Base-by-base conservation (phyloP, 2,113 vertebrate species). In the Cochlearius cochlearius region DNA sequence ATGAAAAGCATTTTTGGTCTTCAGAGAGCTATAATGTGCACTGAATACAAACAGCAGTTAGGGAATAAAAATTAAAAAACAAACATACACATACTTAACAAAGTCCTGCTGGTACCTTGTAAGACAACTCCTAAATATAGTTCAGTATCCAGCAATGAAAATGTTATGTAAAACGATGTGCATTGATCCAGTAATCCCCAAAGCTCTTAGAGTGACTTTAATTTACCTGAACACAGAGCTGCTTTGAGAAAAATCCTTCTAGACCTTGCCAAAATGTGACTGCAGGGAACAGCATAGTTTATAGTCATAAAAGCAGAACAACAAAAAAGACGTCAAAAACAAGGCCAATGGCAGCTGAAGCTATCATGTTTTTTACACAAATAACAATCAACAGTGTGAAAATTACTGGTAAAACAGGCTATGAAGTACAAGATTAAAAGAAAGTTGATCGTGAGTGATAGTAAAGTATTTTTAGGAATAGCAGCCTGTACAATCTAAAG, bases 1-100 rank as follows among this genome's bases (percentile, higher is more conserved):
- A 97, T 84, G 86, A 96, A 97, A 98, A 97, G 86, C 91, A 87
- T 95, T 90, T 95, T 87, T 27, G 34, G 81, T 97, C 94, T 97
- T 96, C 49, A 11, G 89, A 98, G 94, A 95, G 77, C 59, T 82
- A 79, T 94, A 96, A 96, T 97, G 96, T 83, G 59, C 73, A 82
- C 18, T 84, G 96, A 97, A 97, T 92, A 76, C 83, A 97, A 97
- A 97, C 19, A 89, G 66, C 52, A 90, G 50, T 84, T 82, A 81
- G n/a, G 71, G 56, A 94, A 87, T 88, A 96, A 95, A 92, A 93
- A 76, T 63, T 82, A 86, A 94, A 95, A 80, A 86, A 77, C 7
- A 6, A 89, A 69, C n/a, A 86, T 27, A 90, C 36, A 47, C n/a
- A 78, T 29, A 71, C 59, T 92, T 86, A 92, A 86, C 23, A 73